phyloP scores from a whole-genome alignment of 1,140 invertebrate species.

The Calliphora vicina region DNA sequence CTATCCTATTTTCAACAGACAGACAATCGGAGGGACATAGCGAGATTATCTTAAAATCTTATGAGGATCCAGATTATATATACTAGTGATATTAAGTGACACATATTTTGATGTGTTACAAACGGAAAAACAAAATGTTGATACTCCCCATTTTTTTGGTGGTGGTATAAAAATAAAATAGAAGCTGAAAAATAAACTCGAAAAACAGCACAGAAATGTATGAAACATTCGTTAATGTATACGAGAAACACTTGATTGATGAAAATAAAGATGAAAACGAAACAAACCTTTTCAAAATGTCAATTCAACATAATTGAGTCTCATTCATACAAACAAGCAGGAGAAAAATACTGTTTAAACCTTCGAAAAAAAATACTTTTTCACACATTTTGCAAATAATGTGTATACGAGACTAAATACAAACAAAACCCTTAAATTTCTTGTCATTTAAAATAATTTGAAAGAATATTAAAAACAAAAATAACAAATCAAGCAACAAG shows the following conservation, averaged over 20 bases:
- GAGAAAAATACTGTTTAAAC: background rate
- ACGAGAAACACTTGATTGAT: conserved; percentile 16
- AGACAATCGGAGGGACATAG: too few relatives aligned
- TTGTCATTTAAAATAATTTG: too few relatives aligned
- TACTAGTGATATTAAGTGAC: too few relatives aligned
- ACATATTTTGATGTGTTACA: too few relatives aligned
- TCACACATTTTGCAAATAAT: background rate
- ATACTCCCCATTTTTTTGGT: too few relatives aligned
- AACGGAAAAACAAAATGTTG: too few relatives aligned
- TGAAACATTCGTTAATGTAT: background rate
- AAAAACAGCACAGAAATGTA: background rate
- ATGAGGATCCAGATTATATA: too few relatives aligned
- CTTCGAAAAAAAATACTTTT: background rate
- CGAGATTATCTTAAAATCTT: too few relatives aligned
- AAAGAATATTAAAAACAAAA: background rate
- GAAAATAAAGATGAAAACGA: background rate
- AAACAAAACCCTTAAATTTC: background rate
- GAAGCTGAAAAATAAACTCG: background rate
- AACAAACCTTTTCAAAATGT: conserved; percentile 23
- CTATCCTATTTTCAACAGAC: too few relatives aligned
- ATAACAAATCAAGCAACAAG: background rate
- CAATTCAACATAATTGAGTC: conserved; percentile 27
- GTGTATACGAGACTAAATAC: background rate
- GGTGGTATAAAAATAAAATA: background rate
- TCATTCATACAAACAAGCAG: background rate